Base-by-base conservation (phyloP, 2,113 vertebrate species). In the Poeciliopsis turrubarensis region DNA sequence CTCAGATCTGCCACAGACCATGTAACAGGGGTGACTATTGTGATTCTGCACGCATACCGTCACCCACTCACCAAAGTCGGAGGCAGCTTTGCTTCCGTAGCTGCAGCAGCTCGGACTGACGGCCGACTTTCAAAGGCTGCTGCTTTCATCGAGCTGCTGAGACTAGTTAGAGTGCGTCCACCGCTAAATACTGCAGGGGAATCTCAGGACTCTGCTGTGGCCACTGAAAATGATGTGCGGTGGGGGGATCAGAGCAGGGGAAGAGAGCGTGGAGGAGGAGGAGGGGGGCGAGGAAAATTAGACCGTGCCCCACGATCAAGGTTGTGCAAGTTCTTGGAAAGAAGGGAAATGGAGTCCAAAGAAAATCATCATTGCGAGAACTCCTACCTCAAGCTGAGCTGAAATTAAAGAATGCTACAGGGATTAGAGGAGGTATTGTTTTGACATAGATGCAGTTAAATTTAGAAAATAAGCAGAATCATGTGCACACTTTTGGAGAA, bases 41-140 rank as follows among this genome's bases (percentile, higher is more conserved):
- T 72, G 80, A 93, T 93, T 92, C 88, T 88, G 83, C 89, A 91
- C 75, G 80, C 92, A 92, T 93, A 85, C 90, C 90, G 78, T 78
- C 77, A 67, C 64, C 82, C 76, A 62, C 75, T 76, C 81, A 69
- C 65, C 88, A 78, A 72, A 78, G 75, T 73, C 14, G 41, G 84
- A 80, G 37, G 68, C 77, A 60, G 80, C 85, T 66, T 47, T 7
- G 57, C 85, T 78, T 82, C 74, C 62, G 25, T 5, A 72, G 65
- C 82, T 65, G 31, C 78, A 77, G 70, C 79, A 27, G 80, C 75
- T 82, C 65, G 84, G 54, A 70, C 70, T 89, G 83, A 87, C 78
- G 77, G 60, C 69, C 39, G 72, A 84, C 71, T 77, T 89, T 91
- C 82, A 90, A 89, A 92, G 80, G 83, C 82, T 57, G 7, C 51